A percentile compares a stretch with the other conserved stretches of the same genome.
Conservation (phyloP, 2,797 vertebrate species). For the Semaprochilodus insignis region DNA sequence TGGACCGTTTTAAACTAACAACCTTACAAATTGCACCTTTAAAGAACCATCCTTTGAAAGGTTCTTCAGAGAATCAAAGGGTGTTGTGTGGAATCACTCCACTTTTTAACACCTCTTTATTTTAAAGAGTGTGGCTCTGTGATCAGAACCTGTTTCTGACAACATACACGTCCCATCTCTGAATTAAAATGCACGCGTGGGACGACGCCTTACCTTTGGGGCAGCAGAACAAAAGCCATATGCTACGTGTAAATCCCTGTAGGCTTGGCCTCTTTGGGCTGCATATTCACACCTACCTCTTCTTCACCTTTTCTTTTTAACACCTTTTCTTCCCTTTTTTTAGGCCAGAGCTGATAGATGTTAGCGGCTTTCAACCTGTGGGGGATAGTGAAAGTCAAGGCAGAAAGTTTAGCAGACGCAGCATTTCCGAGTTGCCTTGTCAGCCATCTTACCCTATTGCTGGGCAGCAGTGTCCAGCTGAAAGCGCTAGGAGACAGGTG, state of each 20-base stretch:
- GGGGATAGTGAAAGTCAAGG: neutral
- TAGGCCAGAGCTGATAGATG: slow-evolving; percentile 3
- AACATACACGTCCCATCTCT: neutral
- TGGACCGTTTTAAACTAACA: too few species aligned
- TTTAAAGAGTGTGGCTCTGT: neutral
- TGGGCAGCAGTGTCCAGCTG: neutral
- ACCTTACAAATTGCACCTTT: too few species aligned
- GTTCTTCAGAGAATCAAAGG: neutral
- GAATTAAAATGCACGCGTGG: slow-evolving; percentile 21
- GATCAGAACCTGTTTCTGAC: neutral
- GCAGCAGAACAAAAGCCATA: slow-evolving; percentile 34
- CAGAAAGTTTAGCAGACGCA: slow-evolving; percentile 30
- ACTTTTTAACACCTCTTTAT: neutral
- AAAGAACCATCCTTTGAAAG: too few species aligned
- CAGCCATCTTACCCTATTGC: slow-evolving; percentile 44
- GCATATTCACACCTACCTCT: slow-evolving; percentile 31
- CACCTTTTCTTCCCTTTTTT: slow-evolving; percentile 6
- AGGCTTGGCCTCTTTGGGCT: slow-evolving; percentile 35
- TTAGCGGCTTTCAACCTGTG: slow-evolving; percentile 24
- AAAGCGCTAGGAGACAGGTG: slow-evolving; percentile 25
- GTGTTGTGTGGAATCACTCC: neutral
- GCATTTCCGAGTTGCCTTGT: slow-evolving; percentile 32
- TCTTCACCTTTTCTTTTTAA: slow-evolving; percentile 8
- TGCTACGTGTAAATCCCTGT: slow-evolving; percentile 36
- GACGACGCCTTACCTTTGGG: slow-evolving; percentile 3